A percentile compares a stretch with the other conserved stretches of the same genome.
phyloP scores from a whole-genome alignment of 2,797 vertebrate genomes.

The Pangasius djambal region DNA sequence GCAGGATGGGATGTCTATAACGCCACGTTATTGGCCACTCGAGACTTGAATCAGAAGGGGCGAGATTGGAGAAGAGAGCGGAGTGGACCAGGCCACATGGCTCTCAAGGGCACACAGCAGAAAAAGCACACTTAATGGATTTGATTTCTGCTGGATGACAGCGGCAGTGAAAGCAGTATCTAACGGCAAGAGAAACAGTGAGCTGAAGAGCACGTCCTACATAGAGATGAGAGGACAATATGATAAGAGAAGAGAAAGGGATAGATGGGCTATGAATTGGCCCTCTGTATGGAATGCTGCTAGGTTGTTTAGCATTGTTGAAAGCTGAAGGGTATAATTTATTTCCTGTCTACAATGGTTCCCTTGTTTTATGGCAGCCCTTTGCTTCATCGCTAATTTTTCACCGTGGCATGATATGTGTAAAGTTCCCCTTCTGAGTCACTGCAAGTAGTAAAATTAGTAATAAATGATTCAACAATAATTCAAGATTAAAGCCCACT shows the following conservation, averaged over 20 bases:
- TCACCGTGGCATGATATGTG: constrained; percentile 18
- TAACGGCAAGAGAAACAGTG: constrained; percentile 6
- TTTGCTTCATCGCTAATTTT: constrained; percentile 23
- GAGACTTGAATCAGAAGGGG: constrained; percentile 2
- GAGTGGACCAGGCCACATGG: neutral
- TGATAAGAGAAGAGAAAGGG: constrained; percentile 4
- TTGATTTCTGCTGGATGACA: constrained; percentile 8
- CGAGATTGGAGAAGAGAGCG: neutral
- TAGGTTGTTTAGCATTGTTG: constrained; percentile 1
- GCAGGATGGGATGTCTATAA: constrained; percentile 28
- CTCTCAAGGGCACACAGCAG: neutral
- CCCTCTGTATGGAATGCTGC: neutral
- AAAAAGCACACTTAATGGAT: constrained; percentile 6
- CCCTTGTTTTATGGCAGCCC: constrained; percentile 9
- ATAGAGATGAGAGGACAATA: constrained; percentile 2
- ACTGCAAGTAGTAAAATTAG: constrained; percentile 21
- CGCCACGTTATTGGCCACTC: neutral
- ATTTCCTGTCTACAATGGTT: neutral
- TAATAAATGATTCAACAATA: constrained; percentile 28
- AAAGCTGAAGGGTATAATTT: constrained; percentile 16
- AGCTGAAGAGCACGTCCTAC: constrained; percentile 6
- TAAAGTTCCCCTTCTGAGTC: constrained; percentile 7
- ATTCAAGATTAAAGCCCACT: constrained; percentile 42
- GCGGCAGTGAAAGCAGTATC: neutral
- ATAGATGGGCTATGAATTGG: neutral